Conservation (phyloP, 1,140 invertebrate genomes). For the Euura saliciscinereae region DNA sequence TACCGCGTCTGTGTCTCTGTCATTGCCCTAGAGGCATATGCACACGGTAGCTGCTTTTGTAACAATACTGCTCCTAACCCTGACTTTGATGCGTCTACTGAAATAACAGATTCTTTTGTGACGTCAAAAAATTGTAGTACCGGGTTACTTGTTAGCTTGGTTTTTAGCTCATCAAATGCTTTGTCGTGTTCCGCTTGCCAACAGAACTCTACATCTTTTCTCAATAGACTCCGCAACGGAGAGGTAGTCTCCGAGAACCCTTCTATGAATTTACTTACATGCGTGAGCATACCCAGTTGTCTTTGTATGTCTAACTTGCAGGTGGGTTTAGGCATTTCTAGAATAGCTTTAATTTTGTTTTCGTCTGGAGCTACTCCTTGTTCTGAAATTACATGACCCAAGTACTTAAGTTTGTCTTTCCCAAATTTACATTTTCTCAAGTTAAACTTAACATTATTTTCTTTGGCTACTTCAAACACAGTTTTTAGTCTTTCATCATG, state of each 20-base stretch:
- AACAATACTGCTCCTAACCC: conserved; percentile 32
- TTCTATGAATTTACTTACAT: conserved; percentile 41
- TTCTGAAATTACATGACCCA: conserved; percentile 46
- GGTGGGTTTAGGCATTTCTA: conserved; percentile 37
- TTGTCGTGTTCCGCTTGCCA: background rate
- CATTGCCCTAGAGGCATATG: conserved; percentile 38
- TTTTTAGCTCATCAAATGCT: conserved; percentile 24
- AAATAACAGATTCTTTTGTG: conserved; percentile 22
- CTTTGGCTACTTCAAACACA: conserved; percentile 35
- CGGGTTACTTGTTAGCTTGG: conserved; percentile 17
- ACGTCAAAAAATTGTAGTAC: conserved; percentile 24
- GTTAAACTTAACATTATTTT: conserved; percentile 40
- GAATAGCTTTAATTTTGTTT: conserved; percentile 46
- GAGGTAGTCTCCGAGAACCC: conserved; percentile 34
- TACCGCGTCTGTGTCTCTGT: conserved; percentile 7
- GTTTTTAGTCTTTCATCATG: conserved; percentile 37
- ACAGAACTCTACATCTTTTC: conserved; percentile 25
- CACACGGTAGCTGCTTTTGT: conserved; percentile 39
- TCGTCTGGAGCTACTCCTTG: conserved; percentile 46
- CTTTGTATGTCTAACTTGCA: conserved; percentile 40
- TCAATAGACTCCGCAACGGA: conserved; percentile 30
- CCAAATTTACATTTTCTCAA: conserved; percentile 42
- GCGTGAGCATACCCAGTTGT: conserved; percentile 50
- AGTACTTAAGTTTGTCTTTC: conserved; percentile 34
- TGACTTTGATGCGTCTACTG: conserved; percentile 20